Conservation (phyloP, 2,113 vertebrate species). For the Pardalotus punctatus region DNA sequence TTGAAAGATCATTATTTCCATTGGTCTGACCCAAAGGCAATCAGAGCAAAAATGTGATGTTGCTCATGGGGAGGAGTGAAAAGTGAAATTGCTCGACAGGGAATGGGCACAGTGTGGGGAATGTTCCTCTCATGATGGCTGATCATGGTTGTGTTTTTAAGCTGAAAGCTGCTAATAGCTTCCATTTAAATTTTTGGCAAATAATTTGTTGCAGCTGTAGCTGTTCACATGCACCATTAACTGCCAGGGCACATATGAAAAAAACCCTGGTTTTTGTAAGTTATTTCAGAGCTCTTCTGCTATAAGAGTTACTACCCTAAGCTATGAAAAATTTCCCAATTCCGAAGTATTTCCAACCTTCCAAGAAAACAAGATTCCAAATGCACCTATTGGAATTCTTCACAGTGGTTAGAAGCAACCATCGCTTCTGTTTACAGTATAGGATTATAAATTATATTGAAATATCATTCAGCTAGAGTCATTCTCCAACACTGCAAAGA, state of each 20-base stretch:
- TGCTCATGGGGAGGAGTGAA: not conserved
- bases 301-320: not conserved
- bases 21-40: not conserved
- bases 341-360: not conserved
- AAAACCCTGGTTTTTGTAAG: not conserved
- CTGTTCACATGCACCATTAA: constrained; percentile 24
- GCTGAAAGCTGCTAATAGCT: constrained; percentile 24
- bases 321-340: not conserved
- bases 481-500: constrained; percentile 70
- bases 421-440: constrained; percentile 62
- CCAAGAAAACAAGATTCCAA: not conserved
- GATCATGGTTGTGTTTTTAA: not conserved
- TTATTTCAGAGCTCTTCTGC: not conserved
- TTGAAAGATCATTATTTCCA: not conserved
- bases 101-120: not conserved
- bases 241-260: not conserved
- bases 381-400: constrained; percentile 49
- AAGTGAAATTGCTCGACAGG: not conserved
- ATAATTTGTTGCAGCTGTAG: constrained; percentile 47
- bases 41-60: not conserved
- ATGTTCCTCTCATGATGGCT: not conserved
- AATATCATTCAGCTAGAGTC: constrained; percentile 71
- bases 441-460: constrained; percentile 71
- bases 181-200: constrained; percentile 22
- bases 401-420: constrained; percentile 42